Conservation (phyloP, 2,797 vertebrate genomes). For the Alca torda region DNA sequence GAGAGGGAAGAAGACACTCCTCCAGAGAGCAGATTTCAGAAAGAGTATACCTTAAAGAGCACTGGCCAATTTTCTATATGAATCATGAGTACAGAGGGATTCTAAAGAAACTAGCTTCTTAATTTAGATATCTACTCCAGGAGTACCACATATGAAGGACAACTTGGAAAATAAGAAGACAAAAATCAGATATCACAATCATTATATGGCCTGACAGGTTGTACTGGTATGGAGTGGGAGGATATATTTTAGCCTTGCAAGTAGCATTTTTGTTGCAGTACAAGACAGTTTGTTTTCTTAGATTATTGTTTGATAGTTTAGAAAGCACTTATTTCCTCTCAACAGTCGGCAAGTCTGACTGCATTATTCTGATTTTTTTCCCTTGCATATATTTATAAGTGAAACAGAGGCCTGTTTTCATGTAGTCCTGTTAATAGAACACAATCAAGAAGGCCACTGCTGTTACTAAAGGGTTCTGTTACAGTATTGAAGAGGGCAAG, state of each 20-base stretch:
- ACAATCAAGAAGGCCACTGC: background rate
- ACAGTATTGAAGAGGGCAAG: background rate
- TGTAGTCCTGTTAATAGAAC: background rate
- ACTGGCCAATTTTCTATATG: background rate
- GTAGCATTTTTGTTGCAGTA: background rate
- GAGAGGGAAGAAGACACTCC: background rate
- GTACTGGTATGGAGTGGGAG: background rate
- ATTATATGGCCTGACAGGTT: background rate
- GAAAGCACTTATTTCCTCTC: background rate
- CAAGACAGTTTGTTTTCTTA: background rate
- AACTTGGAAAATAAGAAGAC: background rate
- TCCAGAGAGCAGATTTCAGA: background rate
- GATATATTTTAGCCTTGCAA: background rate
- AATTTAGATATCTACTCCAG: background rate
- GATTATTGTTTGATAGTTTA: background rate
- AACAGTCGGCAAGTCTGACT: background rate
- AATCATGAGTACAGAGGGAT: background rate
- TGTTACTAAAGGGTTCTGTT: background rate
- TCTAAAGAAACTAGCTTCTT: background rate
- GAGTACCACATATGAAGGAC: background rate
- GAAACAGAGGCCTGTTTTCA: background rate
- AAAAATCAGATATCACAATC: background rate
- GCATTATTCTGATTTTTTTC: background rate
- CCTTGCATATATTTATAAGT: background rate
- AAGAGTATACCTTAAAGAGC: background rate